Base-by-base conservation (phyloP, 2,888 invertebrate genomes). In the Aspidiotus rigidus region DNA sequence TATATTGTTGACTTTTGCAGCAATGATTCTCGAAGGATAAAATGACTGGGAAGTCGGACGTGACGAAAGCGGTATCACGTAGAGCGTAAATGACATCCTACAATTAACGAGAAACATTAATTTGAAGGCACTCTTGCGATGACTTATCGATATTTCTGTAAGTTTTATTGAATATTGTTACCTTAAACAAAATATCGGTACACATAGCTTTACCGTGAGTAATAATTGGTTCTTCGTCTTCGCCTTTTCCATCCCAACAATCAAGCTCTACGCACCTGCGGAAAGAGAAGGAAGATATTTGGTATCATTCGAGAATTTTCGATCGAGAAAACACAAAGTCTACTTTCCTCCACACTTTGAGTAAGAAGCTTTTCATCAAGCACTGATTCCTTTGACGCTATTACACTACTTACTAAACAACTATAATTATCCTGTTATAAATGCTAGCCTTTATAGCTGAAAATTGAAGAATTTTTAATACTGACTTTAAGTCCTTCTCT, bases 171-270 rank as follows among this genome's bases (percentile, higher is more conserved):
- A 42, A 49, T 16, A 49, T 3, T 39, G 75, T 72, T 76, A 83
- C 92, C 79, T 92, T 97, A 81, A 98, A 99, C 28, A 96, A 81
- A 76, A 99, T 98, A 81, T 99, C 98, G 3, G 97, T 98, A 78
- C 99, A 99, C 96, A 99, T 99, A 7, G 99, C 99, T 82, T 97
- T 97, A 60, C 99, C 99, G 80, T 99, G 99, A 49, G 99, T 99
- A 74, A 99, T 97, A 76, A 99, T 99, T 0, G 99, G 99, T 77
- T 99, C 99, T 76, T 97, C 96, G 76, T 97, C 96, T 80, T 96
- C 94, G 0, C 92, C 92, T 79, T 90, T 91, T 9, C 98, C 99
- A 79, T 99, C 98, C 98, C 98, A 99, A 79, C 96, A 97, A 80
- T 99, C 99, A 67, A 99, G 82, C 79, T 99, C 99, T 5, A 99